phyloP scores from a whole-genome alignment of 30 jellyfish, hydroid and myxozoan species.

The Chironex yamaguchii region DNA sequence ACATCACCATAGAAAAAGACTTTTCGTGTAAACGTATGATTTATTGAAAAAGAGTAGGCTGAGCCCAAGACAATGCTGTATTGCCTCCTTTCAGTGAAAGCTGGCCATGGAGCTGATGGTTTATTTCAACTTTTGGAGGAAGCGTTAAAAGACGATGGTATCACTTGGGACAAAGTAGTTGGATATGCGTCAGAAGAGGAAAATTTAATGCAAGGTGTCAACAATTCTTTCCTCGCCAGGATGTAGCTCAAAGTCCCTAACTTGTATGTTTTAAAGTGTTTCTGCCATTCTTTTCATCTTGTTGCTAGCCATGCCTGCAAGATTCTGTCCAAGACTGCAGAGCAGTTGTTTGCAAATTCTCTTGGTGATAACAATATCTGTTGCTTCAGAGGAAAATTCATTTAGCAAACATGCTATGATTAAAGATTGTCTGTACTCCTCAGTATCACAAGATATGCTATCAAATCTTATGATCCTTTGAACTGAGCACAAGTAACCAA shows the following conservation, averaged over 20 bases:
- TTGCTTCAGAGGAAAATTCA: no score
- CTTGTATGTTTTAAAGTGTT: constrained; percentile 32
- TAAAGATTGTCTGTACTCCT: no score
- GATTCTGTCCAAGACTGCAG: no score
- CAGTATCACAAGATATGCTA: no score
- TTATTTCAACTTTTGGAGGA: constrained; percentile 3
- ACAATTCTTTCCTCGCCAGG: constrained; percentile 33
- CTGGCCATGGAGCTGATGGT: constrained; percentile 33
- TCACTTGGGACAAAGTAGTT: constrained; percentile 35
- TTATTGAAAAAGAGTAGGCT: constrained; percentile 8
- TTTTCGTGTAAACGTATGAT: constrained; percentile 47
- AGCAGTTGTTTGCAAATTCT: no score
- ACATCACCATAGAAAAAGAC: constrained; percentile 57
- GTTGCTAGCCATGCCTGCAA: no score
- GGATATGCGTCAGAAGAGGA: constrained; percentile 39
- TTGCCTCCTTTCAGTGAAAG: constrained; percentile 8
- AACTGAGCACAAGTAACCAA: no score
- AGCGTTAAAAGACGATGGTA: constrained; percentile 15
- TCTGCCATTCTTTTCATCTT: constrained; percentile 27
- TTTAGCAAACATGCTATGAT: no score
- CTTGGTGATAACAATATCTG: no score
- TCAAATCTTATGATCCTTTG: no score
- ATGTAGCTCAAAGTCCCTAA: constrained; percentile 33
- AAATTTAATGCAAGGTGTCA: constrained; percentile 44
- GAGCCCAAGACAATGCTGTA: constrained; percentile 26